A percentile compares a stretch with the other conserved stretches of the same genome.
Conservation (phyloP, 2,888 invertebrate genomes). For the Tillus elongatus region DNA sequence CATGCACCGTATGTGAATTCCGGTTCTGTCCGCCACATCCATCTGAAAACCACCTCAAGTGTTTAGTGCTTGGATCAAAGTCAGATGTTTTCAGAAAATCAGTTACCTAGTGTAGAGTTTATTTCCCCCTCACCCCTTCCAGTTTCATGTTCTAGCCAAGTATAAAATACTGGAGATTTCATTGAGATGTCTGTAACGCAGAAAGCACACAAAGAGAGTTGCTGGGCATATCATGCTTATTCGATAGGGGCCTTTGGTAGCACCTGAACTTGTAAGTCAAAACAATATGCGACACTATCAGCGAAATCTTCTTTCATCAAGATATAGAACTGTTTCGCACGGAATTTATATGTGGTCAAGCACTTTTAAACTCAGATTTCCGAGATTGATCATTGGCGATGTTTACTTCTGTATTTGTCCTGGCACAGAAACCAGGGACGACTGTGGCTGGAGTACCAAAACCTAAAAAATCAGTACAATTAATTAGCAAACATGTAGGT, state of each 20-base stretch:
- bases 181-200: constrained; percentile 2
- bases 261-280: constrained; percentile 1
- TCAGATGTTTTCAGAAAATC: neutral
- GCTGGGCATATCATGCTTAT: constrained; percentile 1
- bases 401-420: neutral
- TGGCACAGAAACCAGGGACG: constrained; percentile 1
- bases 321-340: constrained; percentile 1
- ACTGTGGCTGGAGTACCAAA: neutral
- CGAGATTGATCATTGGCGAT: neutral
- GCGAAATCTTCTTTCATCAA: neutral
- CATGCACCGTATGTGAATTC: neutral
- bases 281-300: constrained; percentile 4
- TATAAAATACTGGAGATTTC: constrained; percentile 2
- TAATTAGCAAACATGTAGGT: too few relatives aligned
- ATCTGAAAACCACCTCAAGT: constrained; percentile 3
- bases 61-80: constrained; percentile 5
- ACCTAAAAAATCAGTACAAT: too few relatives aligned
- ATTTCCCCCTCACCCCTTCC: neutral
- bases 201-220: neutral
- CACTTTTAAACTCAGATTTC: neutral
- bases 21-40: constrained; percentile 6
- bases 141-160: constrained; percentile 1
- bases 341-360: neutral
- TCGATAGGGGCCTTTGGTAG: neutral
- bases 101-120: neutral